Evolutionary conservation across 2,797 vertebrate species (phyloP), one percentile per base, ranked within the genome.

Genomic region (Psittacula echo): DNA sequence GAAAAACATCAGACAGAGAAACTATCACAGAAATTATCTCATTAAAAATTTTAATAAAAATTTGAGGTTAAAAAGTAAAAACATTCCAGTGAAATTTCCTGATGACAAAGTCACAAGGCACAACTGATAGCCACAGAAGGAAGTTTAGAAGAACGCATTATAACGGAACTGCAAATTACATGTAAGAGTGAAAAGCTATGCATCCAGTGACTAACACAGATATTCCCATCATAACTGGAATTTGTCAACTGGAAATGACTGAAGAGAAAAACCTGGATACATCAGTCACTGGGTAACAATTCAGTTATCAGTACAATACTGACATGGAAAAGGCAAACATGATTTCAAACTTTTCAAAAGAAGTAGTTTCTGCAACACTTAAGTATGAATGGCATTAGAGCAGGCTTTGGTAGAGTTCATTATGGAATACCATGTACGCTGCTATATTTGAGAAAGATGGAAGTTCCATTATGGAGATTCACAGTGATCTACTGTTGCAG

Each of bases 351-450:
- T 8, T 71, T 56, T 58, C 30, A 51, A 18, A 77, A 58, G 12
- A 50, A 83, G 41, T 9, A 84, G 20, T 3, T 83, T 30, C 45
- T 60, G 32, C 50, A 94, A 61, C 9, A 89, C 9, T 29, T 34
- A 56, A 56, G 13, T 42, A 60, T 29, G 60, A 77, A 41, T 2
- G 8, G 15, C 73, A 51, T 44, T n/a, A 67, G 32, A 76, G 20
- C 65, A 76, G 22, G 15, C 13, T 61, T 73, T 30, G 34, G 21
- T 44, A 64, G 34, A 7, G 51, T 61, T 81, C 11, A 14, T 53
- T 58, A 74, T 1, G 2, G 34, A 81, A 58, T 53, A 42, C 10
- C 34, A 16, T 24, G 15, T 27, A 44, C 0, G 0, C 8, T 32
- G 48, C n/a, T 47, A 5, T 23, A 45, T 41, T 62, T 56, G 7